Evolutionary conservation across 2,113 vertebrate genomes (phyloP).

Genomic region (Gallinago paraguaiae): DNA sequence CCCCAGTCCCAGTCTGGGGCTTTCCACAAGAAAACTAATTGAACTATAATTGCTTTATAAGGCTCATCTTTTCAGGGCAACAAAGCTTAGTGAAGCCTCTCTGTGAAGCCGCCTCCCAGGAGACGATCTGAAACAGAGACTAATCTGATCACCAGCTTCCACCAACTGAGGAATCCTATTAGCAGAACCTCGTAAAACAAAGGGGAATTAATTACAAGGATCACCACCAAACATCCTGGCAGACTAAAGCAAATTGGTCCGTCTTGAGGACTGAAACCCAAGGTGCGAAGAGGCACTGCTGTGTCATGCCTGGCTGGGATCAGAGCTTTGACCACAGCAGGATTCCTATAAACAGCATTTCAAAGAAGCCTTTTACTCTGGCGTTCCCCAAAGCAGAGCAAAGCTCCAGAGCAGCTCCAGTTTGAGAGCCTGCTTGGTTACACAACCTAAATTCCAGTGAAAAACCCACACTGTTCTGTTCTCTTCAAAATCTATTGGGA

Average conservation of each 20-base stretch:
- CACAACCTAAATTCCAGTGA: neutral
- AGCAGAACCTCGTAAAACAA: constrained; percentile 22
- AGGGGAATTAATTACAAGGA: constrained; percentile 28
- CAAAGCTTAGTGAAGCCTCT: constrained; percentile 12
- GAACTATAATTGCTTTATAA: constrained; percentile 18
- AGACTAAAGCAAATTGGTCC: neutral
- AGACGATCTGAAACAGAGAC: neutral
- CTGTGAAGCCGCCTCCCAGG: neutral
- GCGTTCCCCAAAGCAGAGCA: neutral
- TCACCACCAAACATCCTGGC: constrained; percentile 11
- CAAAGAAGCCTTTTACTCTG: constrained; percentile 28
- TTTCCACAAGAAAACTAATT: constrained; percentile 15
- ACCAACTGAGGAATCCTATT: neutral
- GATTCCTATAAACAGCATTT: constrained; percentile 31
- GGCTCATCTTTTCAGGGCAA: constrained; percentile 4
- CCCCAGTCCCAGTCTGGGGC: neutral
- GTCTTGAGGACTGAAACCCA: neutral
- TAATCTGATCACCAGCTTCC: constrained; percentile 52
- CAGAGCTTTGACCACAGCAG: neutral
- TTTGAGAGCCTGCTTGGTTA: neutral
- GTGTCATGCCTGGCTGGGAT: neutral
- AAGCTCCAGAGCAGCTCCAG: neutral
- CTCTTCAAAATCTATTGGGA: neutral
- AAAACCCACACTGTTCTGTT: neutral
- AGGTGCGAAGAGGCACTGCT: neutral